Evolutionary conservation across 53 echinoderm and acorn worm genomes (phyloP).

Genomic region (Holothuria leucospilota): DNA sequence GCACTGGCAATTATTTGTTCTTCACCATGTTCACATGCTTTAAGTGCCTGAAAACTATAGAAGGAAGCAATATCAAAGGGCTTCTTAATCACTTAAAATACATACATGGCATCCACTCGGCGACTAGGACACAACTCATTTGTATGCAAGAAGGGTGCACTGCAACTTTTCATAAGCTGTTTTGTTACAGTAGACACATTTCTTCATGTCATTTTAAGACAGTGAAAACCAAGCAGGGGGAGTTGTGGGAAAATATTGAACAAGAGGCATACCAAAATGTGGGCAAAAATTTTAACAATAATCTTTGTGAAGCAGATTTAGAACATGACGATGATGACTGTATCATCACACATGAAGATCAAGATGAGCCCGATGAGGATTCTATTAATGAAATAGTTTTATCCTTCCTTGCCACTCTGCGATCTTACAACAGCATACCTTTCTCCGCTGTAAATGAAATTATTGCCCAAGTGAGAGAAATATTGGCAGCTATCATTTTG

Average conservation of each 20-base stretch:
- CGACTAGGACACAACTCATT: neutral
- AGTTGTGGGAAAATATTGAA: too few relatives aligned
- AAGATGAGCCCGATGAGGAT: neutral
- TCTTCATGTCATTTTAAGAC: slow-evolving; percentile 19
- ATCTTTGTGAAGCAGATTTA: too few relatives aligned
- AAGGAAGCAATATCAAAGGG: neutral
- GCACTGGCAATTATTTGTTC: neutral
- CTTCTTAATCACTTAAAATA: slow-evolving; percentile 3
- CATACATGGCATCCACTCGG: slow-evolving; percentile 19
- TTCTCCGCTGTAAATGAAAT: too few relatives aligned
- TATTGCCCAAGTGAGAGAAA: slow-evolving; percentile 9
- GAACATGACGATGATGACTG: neutral
- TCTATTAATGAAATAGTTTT: neutral
- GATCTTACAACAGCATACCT: too few relatives aligned
- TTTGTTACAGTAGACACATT: neutral
- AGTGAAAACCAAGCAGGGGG: neutral
- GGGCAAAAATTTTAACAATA: too few relatives aligned
- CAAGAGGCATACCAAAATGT: too few relatives aligned
- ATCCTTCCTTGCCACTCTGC: too few relatives aligned
- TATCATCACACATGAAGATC: neutral
- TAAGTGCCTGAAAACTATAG: neutral
- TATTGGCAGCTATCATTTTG: neutral
- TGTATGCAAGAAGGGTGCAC: slow-evolving; percentile 4
- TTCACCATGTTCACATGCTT: neutral
- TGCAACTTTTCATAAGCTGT: slow-evolving; percentile 4